Evolutionary conservation across 2,888 invertebrate genomes (phyloP).

Genomic region (Ctena decussata): DNA sequence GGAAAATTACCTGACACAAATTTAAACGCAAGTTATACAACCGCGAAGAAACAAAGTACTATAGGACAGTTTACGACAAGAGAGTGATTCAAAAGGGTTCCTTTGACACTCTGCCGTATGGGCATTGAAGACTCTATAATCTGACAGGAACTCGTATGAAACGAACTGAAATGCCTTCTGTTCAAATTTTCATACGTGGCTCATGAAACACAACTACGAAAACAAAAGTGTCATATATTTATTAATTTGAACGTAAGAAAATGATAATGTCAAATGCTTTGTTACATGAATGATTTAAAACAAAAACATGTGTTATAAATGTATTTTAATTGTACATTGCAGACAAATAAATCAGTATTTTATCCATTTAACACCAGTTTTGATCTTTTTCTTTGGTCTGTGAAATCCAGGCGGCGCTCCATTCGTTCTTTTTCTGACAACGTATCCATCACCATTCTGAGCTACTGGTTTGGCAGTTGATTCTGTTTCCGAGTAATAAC

Average conservation of each 20-base stretch:
- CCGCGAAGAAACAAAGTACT: not conserved
- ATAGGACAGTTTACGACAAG: conserved; percentile 11
- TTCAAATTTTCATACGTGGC: too few relatives aligned
- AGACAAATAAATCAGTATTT: conserved; percentile 21
- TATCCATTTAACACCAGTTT: not conserved
- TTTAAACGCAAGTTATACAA: not conserved
- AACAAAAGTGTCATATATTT: too few relatives aligned
- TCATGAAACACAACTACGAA: too few relatives aligned
- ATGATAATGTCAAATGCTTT: too few relatives aligned
- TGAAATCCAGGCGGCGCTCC: not conserved
- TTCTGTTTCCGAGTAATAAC: too few relatives aligned
- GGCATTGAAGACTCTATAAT: not conserved
- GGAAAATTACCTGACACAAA: conserved; percentile 23
- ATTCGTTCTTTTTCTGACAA: not conserved
- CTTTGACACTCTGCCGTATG: conserved; percentile 4
- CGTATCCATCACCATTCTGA: not conserved
- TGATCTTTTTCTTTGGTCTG: not conserved
- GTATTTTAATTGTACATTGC: too few relatives aligned
- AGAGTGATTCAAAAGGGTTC: not conserved
- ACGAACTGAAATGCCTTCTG: too few relatives aligned
- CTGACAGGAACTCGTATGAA: too few relatives aligned
- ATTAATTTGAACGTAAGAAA: too few relatives aligned
- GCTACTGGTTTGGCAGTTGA: too few relatives aligned
- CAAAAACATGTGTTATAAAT: too few relatives aligned
- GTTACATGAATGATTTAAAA: too few relatives aligned